A percentile compares a stretch with the other conserved stretches of the same genome.
Evolutionary conservation across 2,888 invertebrate species (phyloP).

Genomic region (Smittia aterrima): DNA sequence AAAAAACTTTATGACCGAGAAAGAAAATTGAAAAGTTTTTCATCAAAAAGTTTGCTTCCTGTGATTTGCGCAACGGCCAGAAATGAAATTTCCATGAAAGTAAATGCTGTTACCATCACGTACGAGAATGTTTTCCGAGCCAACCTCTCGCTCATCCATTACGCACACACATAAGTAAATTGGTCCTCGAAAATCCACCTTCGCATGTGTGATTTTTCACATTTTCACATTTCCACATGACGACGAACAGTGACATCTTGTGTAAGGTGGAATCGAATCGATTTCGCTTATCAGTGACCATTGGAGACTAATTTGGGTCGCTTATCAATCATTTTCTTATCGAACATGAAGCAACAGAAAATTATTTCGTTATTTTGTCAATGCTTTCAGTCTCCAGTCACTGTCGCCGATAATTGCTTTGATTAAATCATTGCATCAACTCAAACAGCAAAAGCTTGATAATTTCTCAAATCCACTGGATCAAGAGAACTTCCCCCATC

Average conservation of each 20-base stretch:
- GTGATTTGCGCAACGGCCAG: background rate
- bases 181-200: constrained; percentile 8
- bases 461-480: too few species aligned
- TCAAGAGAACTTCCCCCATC: too few species aligned
- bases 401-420: too few species aligned
- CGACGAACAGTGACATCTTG: constrained; percentile 17
- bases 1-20: background rate
- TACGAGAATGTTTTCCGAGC: background rate
- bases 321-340: background rate
- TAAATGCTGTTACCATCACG: background rate
- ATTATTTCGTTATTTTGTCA: too few species aligned
- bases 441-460: too few species aligned
- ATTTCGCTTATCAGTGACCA: background rate
- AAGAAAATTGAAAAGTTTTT: background rate
- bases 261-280: constrained; percentile 9
- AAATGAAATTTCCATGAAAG: background rate
- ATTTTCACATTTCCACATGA: constrained; percentile 9
- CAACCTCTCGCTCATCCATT: background rate
- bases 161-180: background rate
- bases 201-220: constrained; percentile 12
- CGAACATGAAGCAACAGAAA: too few species aligned
- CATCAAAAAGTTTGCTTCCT: background rate
- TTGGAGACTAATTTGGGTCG: background rate
- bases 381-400: too few species aligned
- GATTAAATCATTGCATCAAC: too few species aligned